These are phyloP conservation scores for Lamprotornis superbus DNA, from an alignment of 2,113 vertebrate genomes.

Conservation along the genomic window DNA sequence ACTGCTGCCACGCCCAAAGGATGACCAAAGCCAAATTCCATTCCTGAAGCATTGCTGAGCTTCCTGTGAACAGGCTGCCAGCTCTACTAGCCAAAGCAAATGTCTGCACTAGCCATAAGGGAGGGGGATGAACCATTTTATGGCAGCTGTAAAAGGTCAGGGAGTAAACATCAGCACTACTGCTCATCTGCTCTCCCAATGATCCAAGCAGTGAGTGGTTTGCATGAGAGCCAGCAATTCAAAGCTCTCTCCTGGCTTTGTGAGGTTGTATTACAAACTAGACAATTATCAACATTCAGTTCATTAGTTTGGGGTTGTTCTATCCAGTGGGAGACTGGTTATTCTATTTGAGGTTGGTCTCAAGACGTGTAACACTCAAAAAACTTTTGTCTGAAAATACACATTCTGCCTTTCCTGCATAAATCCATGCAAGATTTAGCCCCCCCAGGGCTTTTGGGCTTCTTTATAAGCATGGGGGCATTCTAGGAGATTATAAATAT, in stretches of 20 bases:
- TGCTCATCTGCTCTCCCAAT: neutral
- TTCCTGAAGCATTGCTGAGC: neutral
- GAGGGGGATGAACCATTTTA: neutral
- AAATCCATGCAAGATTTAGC: neutral
- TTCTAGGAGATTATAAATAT: neutral
- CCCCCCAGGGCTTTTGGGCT: neutral
- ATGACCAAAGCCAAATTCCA: rapidly evolving
- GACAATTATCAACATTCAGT: neutral
- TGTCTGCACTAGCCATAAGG: neutral
- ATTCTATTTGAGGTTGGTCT: neutral
- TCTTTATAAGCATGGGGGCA: neutral
- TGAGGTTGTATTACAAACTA: neutral
- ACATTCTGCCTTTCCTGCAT: neutral
- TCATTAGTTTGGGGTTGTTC: neutral
- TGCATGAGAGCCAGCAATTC: neutral
- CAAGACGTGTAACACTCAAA: neutral
- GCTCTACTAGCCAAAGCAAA: neutral
- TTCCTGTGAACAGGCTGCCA: neutral
- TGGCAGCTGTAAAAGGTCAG: conserved; percentile 36
- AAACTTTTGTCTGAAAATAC: neutral
- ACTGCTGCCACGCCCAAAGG: neutral
- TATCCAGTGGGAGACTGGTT: neutral
- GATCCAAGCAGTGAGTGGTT: neutral
- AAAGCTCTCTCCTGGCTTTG: neutral
- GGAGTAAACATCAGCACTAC: neutral